These are phyloP conservation scores for Neostethus bicornis DNA, from an alignment of 2,797 vertebrate genomes.

Conservation along the genomic window DNA sequence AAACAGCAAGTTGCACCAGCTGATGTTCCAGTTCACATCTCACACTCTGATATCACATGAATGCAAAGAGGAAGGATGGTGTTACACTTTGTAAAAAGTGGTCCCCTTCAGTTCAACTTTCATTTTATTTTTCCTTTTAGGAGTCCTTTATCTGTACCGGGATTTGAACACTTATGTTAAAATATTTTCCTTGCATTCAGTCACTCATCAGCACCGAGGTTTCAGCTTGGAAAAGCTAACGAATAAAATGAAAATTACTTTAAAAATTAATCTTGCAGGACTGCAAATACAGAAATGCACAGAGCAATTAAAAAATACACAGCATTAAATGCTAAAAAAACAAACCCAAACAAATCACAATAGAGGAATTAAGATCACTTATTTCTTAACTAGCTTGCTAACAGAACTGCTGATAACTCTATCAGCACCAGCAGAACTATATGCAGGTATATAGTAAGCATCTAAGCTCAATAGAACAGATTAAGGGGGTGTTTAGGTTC, in stretches of 20 bases:
- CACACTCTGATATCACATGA: conserved; percentile 26
- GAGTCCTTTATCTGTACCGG: conserved; percentile 64
- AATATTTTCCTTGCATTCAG: conserved; percentile 45
- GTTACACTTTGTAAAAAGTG: conserved; percentile 40
- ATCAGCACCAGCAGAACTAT: conserved; percentile 78
- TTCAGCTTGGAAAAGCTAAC: conserved; percentile 71
- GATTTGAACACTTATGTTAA: conserved; percentile 61
- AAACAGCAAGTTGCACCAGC: conserved; percentile 56
- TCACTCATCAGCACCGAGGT: conserved; percentile 72
- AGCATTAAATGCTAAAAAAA: conserved; percentile 67
- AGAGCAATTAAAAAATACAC: conserved; percentile 81
- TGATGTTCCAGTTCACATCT: conserved; percentile 36
- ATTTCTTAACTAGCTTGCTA: conserved; percentile 78
- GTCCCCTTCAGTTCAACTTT: conserved; percentile 55
- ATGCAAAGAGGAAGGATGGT: conserved; percentile 29
- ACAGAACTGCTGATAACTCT: conserved; percentile 77
- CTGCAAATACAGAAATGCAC: conserved; percentile 83
- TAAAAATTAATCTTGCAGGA: conserved; percentile 77
- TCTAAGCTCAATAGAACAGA: conserved; percentile 74
- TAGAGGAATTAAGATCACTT: conserved; percentile 82
- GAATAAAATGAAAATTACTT: conserved; percentile 75
- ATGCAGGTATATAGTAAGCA: conserved; percentile 79
- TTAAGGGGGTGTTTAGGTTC: conserved; percentile 60
- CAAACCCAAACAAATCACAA: conserved; percentile 74
- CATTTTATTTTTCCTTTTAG: conserved; percentile 29